Percentiles rank a stretch among this genome's conserved stretches.
Conservation (phyloP, 1,140 invertebrate genomes). For the Drosophila lacteicornis region DNA sequence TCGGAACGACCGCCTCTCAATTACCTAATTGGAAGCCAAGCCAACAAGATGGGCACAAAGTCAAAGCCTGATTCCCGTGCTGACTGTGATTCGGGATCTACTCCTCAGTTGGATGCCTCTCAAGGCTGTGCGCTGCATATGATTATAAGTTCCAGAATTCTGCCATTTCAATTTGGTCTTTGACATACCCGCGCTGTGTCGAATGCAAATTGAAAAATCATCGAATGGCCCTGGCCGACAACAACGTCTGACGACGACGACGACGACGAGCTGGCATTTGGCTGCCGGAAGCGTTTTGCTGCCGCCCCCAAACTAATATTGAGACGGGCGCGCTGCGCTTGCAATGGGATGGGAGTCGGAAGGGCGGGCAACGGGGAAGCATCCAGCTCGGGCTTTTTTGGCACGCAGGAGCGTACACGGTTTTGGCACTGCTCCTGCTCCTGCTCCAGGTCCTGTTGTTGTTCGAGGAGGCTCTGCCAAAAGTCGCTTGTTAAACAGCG, state of each 20-base stretch:
- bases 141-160: slow-evolving; percentile 70
- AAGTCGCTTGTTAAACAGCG: slow-evolving; percentile 81
- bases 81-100: slow-evolving; percentile 22
- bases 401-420: slow-evolving; percentile 72
- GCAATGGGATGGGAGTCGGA: slow-evolving; percentile 27
- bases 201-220: slow-evolving; percentile 82
- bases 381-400: slow-evolving; percentile 55
- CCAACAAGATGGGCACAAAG: slow-evolving; percentile 49
- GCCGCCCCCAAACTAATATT: slow-evolving; percentile 77
- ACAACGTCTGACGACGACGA: slow-evolving; percentile 26
- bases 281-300: slow-evolving; percentile 77
- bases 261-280: slow-evolving; percentile 54
- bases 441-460: slow-evolving; percentile 44
- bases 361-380: not conserved
- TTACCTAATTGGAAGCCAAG: slow-evolving; percentile 77
- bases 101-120: slow-evolving; percentile 12
- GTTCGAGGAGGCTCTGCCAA: slow-evolving; percentile 61
- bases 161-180: slow-evolving; percentile 80
- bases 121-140: slow-evolving; percentile 56
- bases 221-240: slow-evolving; percentile 61
- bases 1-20: slow-evolving; percentile 58
- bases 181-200: slow-evolving; percentile 74
- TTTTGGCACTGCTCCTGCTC: slow-evolving; percentile 62
- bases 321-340: slow-evolving; percentile 56
- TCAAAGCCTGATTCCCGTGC: slow-evolving; percentile 24